Evolutionary conservation across 1,140 invertebrate genomes (phyloP).

Genomic region (Brachionus asplanchnoidis): DNA sequence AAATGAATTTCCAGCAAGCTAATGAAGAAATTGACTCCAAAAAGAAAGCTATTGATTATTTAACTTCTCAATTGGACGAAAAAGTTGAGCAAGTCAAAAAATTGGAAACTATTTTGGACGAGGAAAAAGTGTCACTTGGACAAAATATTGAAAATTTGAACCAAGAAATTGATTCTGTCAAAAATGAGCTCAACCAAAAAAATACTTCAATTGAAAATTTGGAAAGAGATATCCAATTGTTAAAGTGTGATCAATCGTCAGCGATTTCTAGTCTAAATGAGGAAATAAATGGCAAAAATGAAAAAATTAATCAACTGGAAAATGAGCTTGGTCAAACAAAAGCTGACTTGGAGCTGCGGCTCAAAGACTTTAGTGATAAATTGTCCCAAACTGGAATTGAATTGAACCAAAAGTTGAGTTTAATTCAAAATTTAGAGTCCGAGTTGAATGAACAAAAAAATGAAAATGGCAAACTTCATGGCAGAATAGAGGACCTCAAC

Average conservation of each 20-base stretch:
- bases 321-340: neutral
- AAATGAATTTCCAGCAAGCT: neutral
- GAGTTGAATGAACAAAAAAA: neutral
- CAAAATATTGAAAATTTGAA: neutral
- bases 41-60: neutral
- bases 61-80: neutral
- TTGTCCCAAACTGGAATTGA: neutral
- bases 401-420: neutral
- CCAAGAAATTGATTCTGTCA: neutral
- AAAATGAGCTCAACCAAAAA: neutral
- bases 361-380: neutral
- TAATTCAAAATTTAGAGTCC: neutral
- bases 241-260: neutral
- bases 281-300: neutral
- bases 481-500: neutral
- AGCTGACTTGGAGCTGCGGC: neutral
- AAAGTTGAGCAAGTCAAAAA: neutral
- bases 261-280: neutral
- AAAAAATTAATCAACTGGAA: neutral
- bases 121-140: neutral
- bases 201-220: constrained; percentile 5
- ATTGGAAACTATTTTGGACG: neutral
- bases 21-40: neutral
- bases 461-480: neutral
- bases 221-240: neutral